Evolutionary conservation across 2,888 invertebrate species (phyloP).

Genomic region (Latrodectus elegans): DNA sequence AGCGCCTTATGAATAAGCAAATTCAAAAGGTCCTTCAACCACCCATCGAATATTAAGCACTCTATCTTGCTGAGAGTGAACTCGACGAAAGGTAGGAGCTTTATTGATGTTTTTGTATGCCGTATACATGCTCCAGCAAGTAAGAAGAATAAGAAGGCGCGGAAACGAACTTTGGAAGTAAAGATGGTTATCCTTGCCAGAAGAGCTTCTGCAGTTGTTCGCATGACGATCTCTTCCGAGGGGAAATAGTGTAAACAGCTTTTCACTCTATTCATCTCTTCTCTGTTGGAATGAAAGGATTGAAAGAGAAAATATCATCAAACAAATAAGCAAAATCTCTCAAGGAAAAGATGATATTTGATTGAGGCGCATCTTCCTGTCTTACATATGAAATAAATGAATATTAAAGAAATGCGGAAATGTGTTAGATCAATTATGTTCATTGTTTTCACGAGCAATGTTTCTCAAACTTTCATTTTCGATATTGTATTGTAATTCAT

Average conservation of each 20-base stretch:
- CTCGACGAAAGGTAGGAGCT: not conserved
- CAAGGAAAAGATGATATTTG: constrained; percentile 19
- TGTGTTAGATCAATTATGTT: too few species aligned
- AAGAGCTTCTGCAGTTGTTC: constrained; percentile 37
- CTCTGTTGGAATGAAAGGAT: constrained; percentile 17
- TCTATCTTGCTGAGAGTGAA: not conserved
- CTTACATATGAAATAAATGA: constrained; percentile 21
- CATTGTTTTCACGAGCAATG: too few species aligned
- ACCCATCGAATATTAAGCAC: not conserved
- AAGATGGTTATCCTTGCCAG: constrained; percentile 31
- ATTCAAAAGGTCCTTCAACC: not conserved
- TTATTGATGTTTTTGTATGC: constrained; percentile 18
- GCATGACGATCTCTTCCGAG: constrained; percentile 34
- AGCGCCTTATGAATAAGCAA: too few species aligned
- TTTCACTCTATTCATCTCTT: not conserved
- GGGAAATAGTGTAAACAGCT: constrained; percentile 9
- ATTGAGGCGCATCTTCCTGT: constrained; percentile 42
- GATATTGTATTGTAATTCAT: too few species aligned
- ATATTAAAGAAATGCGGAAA: not conserved
- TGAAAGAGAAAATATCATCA: constrained; percentile 2
- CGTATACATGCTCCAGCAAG: constrained; percentile 37
- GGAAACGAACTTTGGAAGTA: constrained; percentile 28
- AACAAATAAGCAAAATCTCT: constrained; percentile 8
- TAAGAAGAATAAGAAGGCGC: constrained; percentile 33
- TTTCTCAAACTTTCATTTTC: too few species aligned